Base-by-base conservation (phyloP, 37 sponge, comb jelly and placozoan genomes). In the Aplysina aerophoba region DNA sequence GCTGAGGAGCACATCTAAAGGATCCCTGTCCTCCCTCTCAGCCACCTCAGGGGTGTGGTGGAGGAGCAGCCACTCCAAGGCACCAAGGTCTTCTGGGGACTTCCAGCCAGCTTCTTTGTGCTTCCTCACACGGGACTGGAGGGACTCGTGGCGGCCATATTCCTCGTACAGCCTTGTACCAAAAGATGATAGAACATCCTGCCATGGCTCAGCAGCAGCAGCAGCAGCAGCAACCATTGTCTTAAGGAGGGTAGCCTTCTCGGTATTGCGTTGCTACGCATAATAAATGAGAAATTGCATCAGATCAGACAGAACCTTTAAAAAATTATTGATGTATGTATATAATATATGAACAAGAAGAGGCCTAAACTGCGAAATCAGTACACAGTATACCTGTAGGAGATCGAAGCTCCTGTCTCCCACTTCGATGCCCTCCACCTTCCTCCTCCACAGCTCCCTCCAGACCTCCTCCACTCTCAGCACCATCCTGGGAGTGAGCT, bases 91-190 rank as follows among this genome's bases (percentile, higher is more conserved):
- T 36, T 37, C 55, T 24, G 59, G 14, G 15, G 17, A 17, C 2
- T 27, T 25, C 2, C 39, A 15, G 17, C 71, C 71, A 34, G 71
- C 71, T 69, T 69, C 71, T 30, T 30, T 69, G 71, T 69, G 34
- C 31, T 16, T n/a, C 71, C 34, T 30, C 34, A 69, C 71, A 31
- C 35, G 15, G 1, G 71, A 24, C 33, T 69, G 71, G 31, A 69
- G 71, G 27, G 71, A 69, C 17, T 30, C 35, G 34, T 69, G 71
- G 71, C 34, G 33, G 71, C 71, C 71, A 69, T 69, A 69, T 69
- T 69, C 71, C 34, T 69, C 71, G 30, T 69, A 69, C 34, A 69
- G 71, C 35, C 35, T 30, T n/a, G 31, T 17, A 17, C 71, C 71
- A 69, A 11, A 44, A 8, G 50, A 8, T 11, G 50, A 44, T 44